Base-by-base conservation (phyloP, 2,888 invertebrate species). In the Helleia helle region DNA sequence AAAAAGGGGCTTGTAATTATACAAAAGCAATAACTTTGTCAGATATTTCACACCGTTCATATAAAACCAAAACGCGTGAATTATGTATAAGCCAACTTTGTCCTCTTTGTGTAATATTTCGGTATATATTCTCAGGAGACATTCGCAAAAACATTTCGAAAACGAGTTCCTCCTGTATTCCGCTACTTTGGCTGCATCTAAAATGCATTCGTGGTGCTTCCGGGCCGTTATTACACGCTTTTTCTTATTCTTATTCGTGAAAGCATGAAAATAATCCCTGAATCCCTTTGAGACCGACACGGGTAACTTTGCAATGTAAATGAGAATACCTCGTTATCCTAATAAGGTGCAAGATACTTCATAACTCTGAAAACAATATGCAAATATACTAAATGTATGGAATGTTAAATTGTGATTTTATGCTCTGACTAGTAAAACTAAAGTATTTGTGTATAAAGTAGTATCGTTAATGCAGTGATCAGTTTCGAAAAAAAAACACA, bases 191-290 rank as follows among this genome's bases (percentile, higher is more conserved):
- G 26, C 52, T 54, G 54, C 56, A 59, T 59, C 52, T 62, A 59
- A 64, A 68, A 67, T 66, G 59, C 61, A 64, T 64, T 64, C 22
- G 51, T 48, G 54, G 58, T 55, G 56, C 57, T 57, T 56, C 47
- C 51, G 51, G 51, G 36, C 44, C 36, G 47, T 52, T 55, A 54
- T 50, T 56, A 50, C 52, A 44, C 44, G 46, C 42, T 46, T 55
- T 57, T 52, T 22, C 22, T 22, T 22, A 22, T 22, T 22, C 22
- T 22, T 6, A 22, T 8, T 5, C 3, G 22, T 22, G 22, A 22
- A 22, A 22, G 22, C 22, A 22, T 22, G 22, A 39, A 44, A 42
- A 39, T 49, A 42, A 38, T 36, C 38, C 41, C 18, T 29, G 29
- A 38, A 40, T 40, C 9, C 3, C 14, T 29, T n/a, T 15, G 14